These are phyloP conservation scores for Macrostomum lignano DNA, from an alignment of 1,140 invertebrate species.

Conservation along the genomic window DNA sequence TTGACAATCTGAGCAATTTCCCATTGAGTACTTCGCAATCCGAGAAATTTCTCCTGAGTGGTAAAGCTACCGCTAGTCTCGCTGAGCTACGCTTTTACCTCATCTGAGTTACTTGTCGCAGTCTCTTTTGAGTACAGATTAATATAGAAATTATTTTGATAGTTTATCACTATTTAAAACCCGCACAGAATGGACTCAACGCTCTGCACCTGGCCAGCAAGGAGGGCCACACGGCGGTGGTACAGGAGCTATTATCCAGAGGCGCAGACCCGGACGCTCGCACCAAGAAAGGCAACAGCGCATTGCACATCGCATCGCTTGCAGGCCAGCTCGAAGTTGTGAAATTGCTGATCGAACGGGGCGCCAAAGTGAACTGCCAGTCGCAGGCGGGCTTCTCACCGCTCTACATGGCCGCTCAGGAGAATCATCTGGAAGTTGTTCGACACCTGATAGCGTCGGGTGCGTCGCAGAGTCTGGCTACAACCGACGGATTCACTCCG, in stretches of 20 bases:
- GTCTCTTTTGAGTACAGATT: too few species aligned
- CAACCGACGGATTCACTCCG: slow-evolving; percentile 52
- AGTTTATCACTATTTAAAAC: too few species aligned
- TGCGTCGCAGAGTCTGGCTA: slow-evolving; percentile 36
- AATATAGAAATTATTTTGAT: too few species aligned
- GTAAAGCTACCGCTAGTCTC: too few species aligned
- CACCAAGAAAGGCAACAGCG: slow-evolving; percentile 92
- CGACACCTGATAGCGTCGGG: slow-evolving; percentile 59
- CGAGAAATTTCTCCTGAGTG: too few species aligned
- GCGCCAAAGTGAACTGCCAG: slow-evolving; percentile 83
- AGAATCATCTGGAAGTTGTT: slow-evolving; percentile 85
- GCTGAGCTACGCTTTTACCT: too few species aligned
- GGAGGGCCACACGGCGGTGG: slow-evolving; percentile 81
- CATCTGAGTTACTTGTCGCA: too few species aligned
- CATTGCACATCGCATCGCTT: slow-evolving; percentile 83
- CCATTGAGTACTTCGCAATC: too few species aligned
- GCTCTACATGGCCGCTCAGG: slow-evolving; percentile 86
- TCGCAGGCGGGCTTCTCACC: slow-evolving; percentile 83
- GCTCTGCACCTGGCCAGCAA: slow-evolving; percentile 90
- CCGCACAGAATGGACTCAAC: slow-evolving; percentile 91
- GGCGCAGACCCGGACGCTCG: slow-evolving; percentile 87
- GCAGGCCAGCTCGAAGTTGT: slow-evolving; percentile 87
- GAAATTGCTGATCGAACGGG: slow-evolving; percentile 61
- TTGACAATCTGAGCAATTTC: too few species aligned
- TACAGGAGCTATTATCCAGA: slow-evolving; percentile 61